Base-by-base conservation (phyloP, 2,113 vertebrate species). In the Podocnemis expansa region DNA sequence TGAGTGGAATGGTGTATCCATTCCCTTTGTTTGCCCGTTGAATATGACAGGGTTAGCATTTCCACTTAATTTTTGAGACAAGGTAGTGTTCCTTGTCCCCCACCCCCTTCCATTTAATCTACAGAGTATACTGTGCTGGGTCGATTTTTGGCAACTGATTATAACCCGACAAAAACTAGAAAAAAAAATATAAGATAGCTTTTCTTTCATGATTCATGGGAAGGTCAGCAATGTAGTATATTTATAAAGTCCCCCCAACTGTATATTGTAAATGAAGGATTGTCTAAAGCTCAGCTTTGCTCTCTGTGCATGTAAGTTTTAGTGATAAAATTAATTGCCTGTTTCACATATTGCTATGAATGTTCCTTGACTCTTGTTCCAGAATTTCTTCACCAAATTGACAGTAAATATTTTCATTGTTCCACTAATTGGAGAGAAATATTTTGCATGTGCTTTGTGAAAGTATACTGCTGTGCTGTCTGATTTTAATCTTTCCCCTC, bases 11-110 rank as follows among this genome's bases (percentile, higher is more conserved):
- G 1, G 22, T 2, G 52, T 95, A 67, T 94, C 94, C 89, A 82
- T 96, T 87, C 90, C 91, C 95, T 97, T 97, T 98, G 97, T 98
- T 96, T 98, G 97, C 94, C 95, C 16, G 1, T 92, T 47, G 49
- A 92, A 54, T 94, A 94, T 97, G 97, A 98, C 94, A 95, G 95
- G 96, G 94, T 97, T 96, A 98, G 97, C 82, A 1, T 95, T 91
- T 85, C 70, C 85, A 51, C 97, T 98, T 98, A 91, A 97, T 98
- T 96, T 96, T 90, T 95, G 97, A 98, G 97, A 94, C 87, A 85
- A 70, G 87, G 54, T 88, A 92, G 91, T 90, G 75, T 79, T 94
- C 82, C 55, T 25, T 58, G 47, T 16, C 38, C 1, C 10, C 55
- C 78, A 27, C 76, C 47, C 34, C 76, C 67, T 52, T 22, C 34